phyloP scores from a whole-genome alignment of 2,113 vertebrate genomes.

The Corydoras maculifer region DNA sequence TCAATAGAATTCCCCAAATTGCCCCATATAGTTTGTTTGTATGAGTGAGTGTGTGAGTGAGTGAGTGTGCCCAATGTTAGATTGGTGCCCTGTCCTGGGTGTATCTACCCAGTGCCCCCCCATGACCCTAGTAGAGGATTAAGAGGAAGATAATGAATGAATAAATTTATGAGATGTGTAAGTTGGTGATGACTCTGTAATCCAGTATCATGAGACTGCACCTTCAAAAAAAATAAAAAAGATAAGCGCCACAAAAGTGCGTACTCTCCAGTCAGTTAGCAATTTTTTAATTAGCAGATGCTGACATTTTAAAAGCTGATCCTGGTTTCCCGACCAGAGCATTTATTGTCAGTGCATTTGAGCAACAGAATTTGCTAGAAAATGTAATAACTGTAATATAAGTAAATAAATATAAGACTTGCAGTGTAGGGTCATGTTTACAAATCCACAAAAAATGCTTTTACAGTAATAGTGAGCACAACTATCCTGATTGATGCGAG shows the following conservation, averaged over 20 bases:
- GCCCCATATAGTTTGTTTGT: too few species aligned
- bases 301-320: conserved; percentile 46
- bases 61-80: too few species aligned
- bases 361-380: conserved; percentile 22
- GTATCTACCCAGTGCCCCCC: too few species aligned
- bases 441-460: not conserved
- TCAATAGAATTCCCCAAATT: too few species aligned
- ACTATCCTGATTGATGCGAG: conserved; percentile 4
- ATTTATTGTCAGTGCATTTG: conserved; percentile 10
- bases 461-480: not conserved
- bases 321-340: conserved; percentile 42
- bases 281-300: conserved; percentile 33
- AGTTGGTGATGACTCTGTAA: not conserved
- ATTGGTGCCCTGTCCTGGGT: too few species aligned
- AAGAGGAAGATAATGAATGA: too few species aligned
- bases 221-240: conserved; percentile 3
- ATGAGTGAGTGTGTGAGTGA: too few species aligned
- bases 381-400: not conserved
- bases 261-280: conserved; percentile 39
- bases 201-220: not conserved
- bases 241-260: not conserved
- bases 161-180: too few species aligned
- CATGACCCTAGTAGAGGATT: too few species aligned
- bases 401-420: too few species aligned
- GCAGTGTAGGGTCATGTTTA: too few species aligned